Evolutionary conservation across 2,888 invertebrate species (phyloP).

Genomic region (Andrena camellia): DNA sequence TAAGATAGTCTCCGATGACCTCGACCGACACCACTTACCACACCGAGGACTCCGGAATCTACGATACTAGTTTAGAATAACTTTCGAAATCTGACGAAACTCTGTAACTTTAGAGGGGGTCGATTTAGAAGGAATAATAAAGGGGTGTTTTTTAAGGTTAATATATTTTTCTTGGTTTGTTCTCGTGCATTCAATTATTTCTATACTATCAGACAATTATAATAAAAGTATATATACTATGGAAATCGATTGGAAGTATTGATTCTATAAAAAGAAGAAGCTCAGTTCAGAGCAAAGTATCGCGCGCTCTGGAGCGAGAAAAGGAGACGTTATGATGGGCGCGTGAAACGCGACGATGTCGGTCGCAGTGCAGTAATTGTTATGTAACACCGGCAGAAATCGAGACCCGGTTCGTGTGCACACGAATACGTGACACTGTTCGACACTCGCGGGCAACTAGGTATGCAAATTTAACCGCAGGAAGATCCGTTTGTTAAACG

Average conservation of each 20-base stretch:
- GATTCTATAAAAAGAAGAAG: not conserved
- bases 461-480: slow-evolving; percentile 83
- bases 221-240: no score
- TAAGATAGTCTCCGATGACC: not conserved
- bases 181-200: no score
- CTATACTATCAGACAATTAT: no score
- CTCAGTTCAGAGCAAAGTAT: not conserved
- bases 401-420: slow-evolving; percentile 67
- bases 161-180: no score
- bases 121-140: no score
- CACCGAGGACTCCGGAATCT: no score
- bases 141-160: no score
- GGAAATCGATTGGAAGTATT: no score
- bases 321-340: slow-evolving; percentile 32
- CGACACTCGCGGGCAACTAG: slow-evolving; percentile 71
- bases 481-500: slow-evolving; percentile 80
- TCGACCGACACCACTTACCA: not conserved
- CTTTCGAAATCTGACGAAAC: no score
- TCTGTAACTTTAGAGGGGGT: no score
- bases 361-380: slow-evolving; percentile 68
- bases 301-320: not conserved
- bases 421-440: slow-evolving; percentile 60
- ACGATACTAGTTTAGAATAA: no score
- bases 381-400: slow-evolving; percentile 75
- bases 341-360: slow-evolving; percentile 49